Evolutionary conservation across 2,888 invertebrate genomes (phyloP), one percentile per base, ranked within the genome.

Genomic region (Abrostola tripartita): DNA sequence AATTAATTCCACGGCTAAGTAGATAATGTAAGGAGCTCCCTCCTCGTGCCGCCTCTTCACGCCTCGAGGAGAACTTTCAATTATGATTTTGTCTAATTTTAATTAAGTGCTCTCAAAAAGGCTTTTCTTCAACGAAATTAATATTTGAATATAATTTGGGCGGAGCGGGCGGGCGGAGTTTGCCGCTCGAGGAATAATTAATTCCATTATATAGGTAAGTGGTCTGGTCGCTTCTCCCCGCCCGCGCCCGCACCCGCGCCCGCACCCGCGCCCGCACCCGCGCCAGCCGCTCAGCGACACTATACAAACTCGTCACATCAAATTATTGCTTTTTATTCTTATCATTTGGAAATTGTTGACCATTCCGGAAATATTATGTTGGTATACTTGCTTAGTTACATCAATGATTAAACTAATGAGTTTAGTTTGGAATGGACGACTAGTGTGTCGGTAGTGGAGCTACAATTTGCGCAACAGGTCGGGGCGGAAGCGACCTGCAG

Each of bases 61-160:
- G 93, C 94, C 94, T 93, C 92, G 88, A 93, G 92, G 92, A 93
- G 93, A 94, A 94, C 92, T 93, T 94, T 94, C 94, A 94, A 94
- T 94, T 94, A 94, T 92, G 92, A 94, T 94, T 94, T 94, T 93
- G 93, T 94, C 93, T 94, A 94, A 94, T 94, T 94, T 94, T 94
- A 94, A 94, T 94, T 94, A 94, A 94, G 94, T 92, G 92, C 91
- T 93, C 92, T 94, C 92, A 90, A 92, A 92, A 93, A 93, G 92
- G 93, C 92, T 92, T 94, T 93, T 91, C 93, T 92, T 89, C 91
- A 90, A 88, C 89, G 91, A 93, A 95, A 94, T 95, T 95, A 94
- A 94, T 95, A 95, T 94, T 95, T 94, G 93, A 94, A 93, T 94
- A 93, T 94, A 95, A 95, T 93, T 94, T 94, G 87, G 93, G 94